Percentiles rank a stretch among this genome's conserved stretches.
Conservation (phyloP, 2,113 vertebrate genomes). For the Dermatemys mawii region DNA sequence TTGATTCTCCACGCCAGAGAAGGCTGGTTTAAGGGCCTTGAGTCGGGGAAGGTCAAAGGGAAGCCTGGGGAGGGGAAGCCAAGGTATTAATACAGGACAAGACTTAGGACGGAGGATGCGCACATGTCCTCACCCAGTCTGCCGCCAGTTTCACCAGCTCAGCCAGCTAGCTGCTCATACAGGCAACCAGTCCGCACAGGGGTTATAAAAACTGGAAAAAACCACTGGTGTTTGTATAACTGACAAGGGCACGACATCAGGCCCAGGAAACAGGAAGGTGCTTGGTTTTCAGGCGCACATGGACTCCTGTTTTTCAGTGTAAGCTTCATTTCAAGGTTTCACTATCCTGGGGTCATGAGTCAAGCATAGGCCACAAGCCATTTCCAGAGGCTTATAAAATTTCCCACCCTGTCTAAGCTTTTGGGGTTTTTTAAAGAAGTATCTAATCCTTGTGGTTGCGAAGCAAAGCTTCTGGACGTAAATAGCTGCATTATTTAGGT, state of each 20-base stretch:
- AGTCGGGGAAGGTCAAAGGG: neutral
- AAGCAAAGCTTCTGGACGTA: constrained; percentile 61
- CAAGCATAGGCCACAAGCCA: neutral
- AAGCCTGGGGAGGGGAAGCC: neutral
- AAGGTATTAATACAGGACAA: neutral
- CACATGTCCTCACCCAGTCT: neutral
- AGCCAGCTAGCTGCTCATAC: neutral
- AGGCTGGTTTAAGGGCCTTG: neutral
- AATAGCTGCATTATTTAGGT: constrained; percentile 75
- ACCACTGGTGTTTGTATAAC: fast-evolving
- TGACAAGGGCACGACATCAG: neutral
- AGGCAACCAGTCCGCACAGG: neutral
- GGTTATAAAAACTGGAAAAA: neutral
- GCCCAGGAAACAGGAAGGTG: neutral
- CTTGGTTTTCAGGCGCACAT: neutral
- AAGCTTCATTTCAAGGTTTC: neutral
- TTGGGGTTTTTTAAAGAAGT: constrained; percentile 2
- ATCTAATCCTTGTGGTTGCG: constrained; percentile 42
- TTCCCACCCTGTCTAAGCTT: neutral
- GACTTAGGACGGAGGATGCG: neutral
- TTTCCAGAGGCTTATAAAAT: neutral
- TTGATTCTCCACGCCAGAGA: neutral
- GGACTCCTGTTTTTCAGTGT: neutral
- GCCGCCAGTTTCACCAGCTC: neutral
- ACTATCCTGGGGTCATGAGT: neutral